Evolutionary conservation across 92 coral and sea anemone genomes (phyloP).

Genomic region (Epizoanthus scotinus): DNA sequence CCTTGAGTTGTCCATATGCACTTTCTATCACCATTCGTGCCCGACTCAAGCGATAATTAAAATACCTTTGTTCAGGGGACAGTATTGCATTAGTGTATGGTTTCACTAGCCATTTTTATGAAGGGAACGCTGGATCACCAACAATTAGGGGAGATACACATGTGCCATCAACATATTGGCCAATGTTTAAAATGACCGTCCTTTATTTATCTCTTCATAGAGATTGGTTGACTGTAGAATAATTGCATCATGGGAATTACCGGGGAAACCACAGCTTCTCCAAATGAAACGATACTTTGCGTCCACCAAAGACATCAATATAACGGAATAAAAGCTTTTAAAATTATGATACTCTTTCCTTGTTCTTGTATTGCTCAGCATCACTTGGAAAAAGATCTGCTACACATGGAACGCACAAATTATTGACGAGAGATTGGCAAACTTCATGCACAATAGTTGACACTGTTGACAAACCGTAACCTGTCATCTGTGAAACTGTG

Average conservation of each 20-base stretch:
- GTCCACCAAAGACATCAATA: conserved; percentile 39
- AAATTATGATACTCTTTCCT: conserved; percentile 48
- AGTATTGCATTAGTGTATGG: conserved; percentile 53
- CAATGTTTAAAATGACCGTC: conserved; percentile 39
- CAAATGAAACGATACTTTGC: conserved; percentile 46
- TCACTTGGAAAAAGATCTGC: conserved; percentile 32
- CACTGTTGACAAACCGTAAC: conserved; percentile 41
- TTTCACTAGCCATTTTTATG: conserved; percentile 53
- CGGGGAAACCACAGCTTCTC: conserved; percentile 54
- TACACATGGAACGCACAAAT: conserved; percentile 32
- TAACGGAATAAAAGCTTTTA: conserved; percentile 42
- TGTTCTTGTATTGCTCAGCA: conserved; percentile 31
- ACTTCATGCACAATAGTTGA: conserved; percentile 28
- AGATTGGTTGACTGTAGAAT: conserved; percentile 54
- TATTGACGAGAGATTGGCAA: conserved; percentile 33
- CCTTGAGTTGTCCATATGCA: conserved; percentile 66
- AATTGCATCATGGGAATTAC: conserved; percentile 56
- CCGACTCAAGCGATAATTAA: conserved; percentile 53
- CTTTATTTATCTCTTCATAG: conserved; percentile 33
- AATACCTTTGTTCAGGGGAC: conserved; percentile 53
- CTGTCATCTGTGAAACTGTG: conserved; percentile 42
- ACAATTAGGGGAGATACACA: conserved; percentile 44
- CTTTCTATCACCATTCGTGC: conserved; percentile 64
- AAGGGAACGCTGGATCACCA: conserved; percentile 56
- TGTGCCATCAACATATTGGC: conserved; percentile 36